These are phyloP conservation scores for Paguma larvata DNA, from an alignment of 2,797 vertebrate species.

Conservation along the genomic window DNA sequence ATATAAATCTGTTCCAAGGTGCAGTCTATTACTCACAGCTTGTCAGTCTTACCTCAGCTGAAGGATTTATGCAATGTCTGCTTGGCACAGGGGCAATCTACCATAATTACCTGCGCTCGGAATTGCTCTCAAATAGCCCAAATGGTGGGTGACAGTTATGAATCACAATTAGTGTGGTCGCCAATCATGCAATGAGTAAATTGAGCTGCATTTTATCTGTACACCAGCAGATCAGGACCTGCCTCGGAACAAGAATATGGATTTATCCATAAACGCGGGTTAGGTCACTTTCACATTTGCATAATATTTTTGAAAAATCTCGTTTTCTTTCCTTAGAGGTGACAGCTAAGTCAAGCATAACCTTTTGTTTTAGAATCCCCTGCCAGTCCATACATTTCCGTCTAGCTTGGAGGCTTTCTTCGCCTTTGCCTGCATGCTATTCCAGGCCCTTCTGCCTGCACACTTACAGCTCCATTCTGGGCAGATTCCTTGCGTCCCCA, in stretches of 20 bases:
- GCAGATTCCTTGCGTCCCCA: not conserved
- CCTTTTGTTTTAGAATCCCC: constrained; percentile 47
- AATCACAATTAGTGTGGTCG: constrained; percentile 83
- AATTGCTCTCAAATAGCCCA: constrained; percentile 83
- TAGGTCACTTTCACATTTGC: not conserved
- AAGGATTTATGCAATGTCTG: constrained; percentile 86
- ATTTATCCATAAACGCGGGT: constrained; percentile 23
- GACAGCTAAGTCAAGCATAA: constrained; percentile 56
- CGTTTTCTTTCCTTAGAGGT: constrained; percentile 59
- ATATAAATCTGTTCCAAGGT: constrained; percentile 87
- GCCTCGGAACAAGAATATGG: constrained; percentile 54
- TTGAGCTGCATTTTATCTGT: constrained; percentile 69
- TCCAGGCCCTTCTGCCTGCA: not conserved
- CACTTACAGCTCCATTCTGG: not conserved
- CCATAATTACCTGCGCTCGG: constrained; percentile 85
- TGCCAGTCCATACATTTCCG: not conserved
- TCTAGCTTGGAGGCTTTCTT: not conserved
- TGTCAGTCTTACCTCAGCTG: constrained; percentile 83
- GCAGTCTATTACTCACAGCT: constrained; percentile 81
- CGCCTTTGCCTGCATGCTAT: not conserved
- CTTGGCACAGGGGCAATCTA: constrained; percentile 77
- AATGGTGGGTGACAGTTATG: constrained; percentile 80
- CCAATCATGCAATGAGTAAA: constrained; percentile 62
- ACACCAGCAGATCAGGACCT: not conserved
- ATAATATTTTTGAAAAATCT: not conserved